Evolutionary conservation across 2,797 vertebrate species (phyloP).

Genomic region (Melanotaenia parkinsoni): DNA sequence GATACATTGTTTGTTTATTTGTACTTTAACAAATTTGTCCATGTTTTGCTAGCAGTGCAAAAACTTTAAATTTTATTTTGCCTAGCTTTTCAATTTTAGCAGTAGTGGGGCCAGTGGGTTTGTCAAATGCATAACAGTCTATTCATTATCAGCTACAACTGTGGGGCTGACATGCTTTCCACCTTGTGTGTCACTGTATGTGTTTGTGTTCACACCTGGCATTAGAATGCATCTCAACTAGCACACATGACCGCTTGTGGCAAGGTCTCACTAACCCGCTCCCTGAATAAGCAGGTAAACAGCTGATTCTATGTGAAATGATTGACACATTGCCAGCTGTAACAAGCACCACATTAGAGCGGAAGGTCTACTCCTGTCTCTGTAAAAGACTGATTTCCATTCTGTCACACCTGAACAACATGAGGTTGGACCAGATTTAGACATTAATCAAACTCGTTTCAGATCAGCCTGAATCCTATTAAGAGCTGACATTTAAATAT

Average conservation of each 20-base stretch:
- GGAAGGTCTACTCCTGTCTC: neutral
- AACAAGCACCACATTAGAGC: neutral
- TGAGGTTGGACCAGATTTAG: slow-evolving; percentile 2
- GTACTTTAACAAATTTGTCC: too few relatives aligned
- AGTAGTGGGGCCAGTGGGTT: neutral
- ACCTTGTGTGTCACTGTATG: neutral
- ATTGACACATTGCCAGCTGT: neutral
- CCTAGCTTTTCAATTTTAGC: too few relatives aligned
- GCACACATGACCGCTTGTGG: neutral
- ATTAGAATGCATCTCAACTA: neutral
- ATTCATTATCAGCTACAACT: neutral
- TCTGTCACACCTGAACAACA: slow-evolving; percentile 10
- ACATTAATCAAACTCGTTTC: slow-evolving; percentile 9
- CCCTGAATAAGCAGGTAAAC: slow-evolving; percentile 1
- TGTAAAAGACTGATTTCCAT: slow-evolving; percentile 2
- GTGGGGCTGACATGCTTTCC: neutral
- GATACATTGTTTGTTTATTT: too few relatives aligned
- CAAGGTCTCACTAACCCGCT: neutral
- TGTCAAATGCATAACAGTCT: neutral
- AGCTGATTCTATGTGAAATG: neutral
- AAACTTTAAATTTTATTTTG: too few relatives aligned
- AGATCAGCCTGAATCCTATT: slow-evolving; percentile 4
- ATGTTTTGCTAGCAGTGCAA: too few relatives aligned
- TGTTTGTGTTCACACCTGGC: neutral
- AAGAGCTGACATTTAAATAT: slow-evolving; percentile 13